Evolutionary conservation across 1,140 invertebrate species (phyloP), one percentile per base, ranked within the genome.

Genomic region (Spodoptera frugiperda): DNA sequence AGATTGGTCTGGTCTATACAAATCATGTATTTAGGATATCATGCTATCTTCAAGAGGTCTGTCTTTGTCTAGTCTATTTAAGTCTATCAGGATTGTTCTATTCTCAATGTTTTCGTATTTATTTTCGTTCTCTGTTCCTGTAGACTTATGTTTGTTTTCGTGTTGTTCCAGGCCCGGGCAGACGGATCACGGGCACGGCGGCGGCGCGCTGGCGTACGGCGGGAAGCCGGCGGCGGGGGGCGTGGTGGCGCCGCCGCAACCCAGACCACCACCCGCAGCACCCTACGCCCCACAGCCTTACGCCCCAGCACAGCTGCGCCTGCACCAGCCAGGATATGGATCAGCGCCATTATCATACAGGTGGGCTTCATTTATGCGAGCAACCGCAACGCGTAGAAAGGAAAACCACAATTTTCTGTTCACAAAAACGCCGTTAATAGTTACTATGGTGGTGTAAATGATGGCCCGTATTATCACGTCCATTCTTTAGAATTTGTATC

Each of bases 261-360:
- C 84, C 59, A 84, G 82, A 70, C 84, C 79, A 72, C 85, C 89
- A 77, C 90, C 89, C 61, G 84, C 89, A 71, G 84, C 87, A 84
- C 87, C 87, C 78, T 91, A 89, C 85, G 86, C 87, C 19, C 63
- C 75, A 77, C 85, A 84, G 78, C 85, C 82, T 72, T 90, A 90
- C 85, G 83, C 90, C 70, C 86, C 89, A 78, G 84, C 85, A 33
- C 83, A 85, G 80, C 86, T 92, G 83, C 91, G 89, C 10, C 84
- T 91, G 79, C 91, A 91, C 85, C 90, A 91, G 85, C 88, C 93
- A 59, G 89, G 89, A 65, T 93, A 93, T 86, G 91, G 87, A 71
- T 91, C 91, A 49, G 89, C 91, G 21, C 86, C 91, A 19, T 82
- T 93, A 53, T 83, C 89, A 76, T 94, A 92, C 83, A 94, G 93